Evolutionary conservation across 2,888 invertebrate genomes (phyloP), one percentile per base, ranked within the genome.

Genomic region (Melinaea menophilus): DNA sequence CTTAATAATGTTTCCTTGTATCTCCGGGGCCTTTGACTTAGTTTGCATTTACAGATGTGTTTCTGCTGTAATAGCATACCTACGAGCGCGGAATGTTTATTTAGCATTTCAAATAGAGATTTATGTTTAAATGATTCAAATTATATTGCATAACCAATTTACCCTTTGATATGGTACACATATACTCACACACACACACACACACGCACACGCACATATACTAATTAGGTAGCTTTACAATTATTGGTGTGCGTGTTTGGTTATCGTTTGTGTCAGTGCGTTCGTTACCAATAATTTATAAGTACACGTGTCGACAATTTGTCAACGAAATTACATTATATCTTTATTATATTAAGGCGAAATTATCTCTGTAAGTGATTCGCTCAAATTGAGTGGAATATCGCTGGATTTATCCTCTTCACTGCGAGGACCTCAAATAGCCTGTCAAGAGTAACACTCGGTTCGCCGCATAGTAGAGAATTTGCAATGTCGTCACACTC

Each of bases 31-130:
- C 79, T 81, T 80, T 79, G 77, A 77, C 72, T 75, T 73, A 72
- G 80, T 82, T 82, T 80, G 75, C 76, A 80, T 82, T 74, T 65
- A 73, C 75, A 75, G 74, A 78, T 78, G 73, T 77, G 73, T 71
- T 72, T 66, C 70, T 55, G 57, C 69, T 62, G 67, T 70, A 68
- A 68, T 71, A 72, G 65, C 62, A 55, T 63, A 59, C 55, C 59
- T 59, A 63, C 56, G 58, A 31, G 59, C 34, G 48, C 11, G 12
- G 22, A 1, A 58, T 61, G 58, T 62, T 60, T 59, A 55, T 62
- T 58, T 55, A 60, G 57, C 57, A n/a, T 57, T 62, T 47, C 56
- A 58, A 65, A 60, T 61, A 66, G 61, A 61, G 61, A 64, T 58
- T 61, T 58, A 45, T 56, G 58, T 61, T 64, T 56, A 61, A 61